Percentiles rank a stretch among this genome's conserved stretches.
Evolutionary conservation across 2,888 invertebrate genomes (phyloP).

Genomic region (Oconnorella tubifera): DNA sequence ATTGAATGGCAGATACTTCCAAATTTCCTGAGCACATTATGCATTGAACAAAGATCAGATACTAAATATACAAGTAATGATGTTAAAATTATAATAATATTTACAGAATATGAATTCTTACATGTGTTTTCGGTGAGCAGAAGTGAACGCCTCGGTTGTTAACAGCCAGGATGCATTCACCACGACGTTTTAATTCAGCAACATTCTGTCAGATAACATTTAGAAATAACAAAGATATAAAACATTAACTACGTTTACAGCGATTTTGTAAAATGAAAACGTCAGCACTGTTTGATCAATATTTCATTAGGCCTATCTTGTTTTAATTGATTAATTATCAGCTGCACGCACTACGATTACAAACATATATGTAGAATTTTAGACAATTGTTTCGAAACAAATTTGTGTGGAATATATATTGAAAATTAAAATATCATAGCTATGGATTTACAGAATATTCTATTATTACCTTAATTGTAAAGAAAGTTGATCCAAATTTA

Average conservation of each 20-base stretch:
- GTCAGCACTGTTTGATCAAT: too few relatives aligned
- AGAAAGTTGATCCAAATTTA: slow-evolving; percentile 95
- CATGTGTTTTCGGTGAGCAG: slow-evolving; percentile 83
- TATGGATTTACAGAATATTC: too few relatives aligned
- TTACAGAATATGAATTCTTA: slow-evolving; percentile 51
- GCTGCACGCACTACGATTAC: too few relatives aligned
- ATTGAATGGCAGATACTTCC: slow-evolving; percentile 88
- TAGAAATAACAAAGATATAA: too few relatives aligned
- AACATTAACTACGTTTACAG: too few relatives aligned
- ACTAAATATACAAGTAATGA: neutral
- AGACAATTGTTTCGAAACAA: too few relatives aligned
- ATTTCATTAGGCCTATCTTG: slow-evolving; percentile 5
- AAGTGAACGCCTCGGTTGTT: slow-evolving; percentile 88
- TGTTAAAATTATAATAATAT: slow-evolving; percentile 6
- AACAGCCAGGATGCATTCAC: slow-evolving; percentile 86
- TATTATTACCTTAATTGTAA: slow-evolving; percentile 73
- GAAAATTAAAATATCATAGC: too few relatives aligned
- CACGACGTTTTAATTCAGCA: slow-evolving; percentile 66
- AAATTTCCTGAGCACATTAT: slow-evolving; percentile 66
- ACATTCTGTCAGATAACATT: slow-evolving; percentile 41
- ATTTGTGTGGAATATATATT: too few relatives aligned
- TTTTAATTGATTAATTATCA: too few relatives aligned
- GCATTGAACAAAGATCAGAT: neutral
- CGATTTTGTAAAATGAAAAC: too few relatives aligned
- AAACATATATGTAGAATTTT: too few relatives aligned